These are phyloP conservation scores for Xylophagus ater DNA, from an alignment of 2,888 invertebrate genomes.

Conservation along the genomic window DNA sequence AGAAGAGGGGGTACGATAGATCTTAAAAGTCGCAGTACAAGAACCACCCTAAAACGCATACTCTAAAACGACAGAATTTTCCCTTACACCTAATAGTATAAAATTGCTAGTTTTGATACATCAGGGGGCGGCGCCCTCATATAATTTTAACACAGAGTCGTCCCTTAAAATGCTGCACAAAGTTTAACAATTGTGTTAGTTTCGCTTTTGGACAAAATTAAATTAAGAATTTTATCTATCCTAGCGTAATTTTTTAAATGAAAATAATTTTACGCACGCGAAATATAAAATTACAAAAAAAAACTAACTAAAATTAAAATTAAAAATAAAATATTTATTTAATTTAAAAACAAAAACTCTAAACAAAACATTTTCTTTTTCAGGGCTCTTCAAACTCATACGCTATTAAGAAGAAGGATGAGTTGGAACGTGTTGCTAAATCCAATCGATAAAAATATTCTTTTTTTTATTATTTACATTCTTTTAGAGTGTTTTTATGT, in stretches of 20 bases:
- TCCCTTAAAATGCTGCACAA: constrained; percentile 12
- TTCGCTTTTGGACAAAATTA: constrained; percentile 24
- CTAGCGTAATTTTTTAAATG: constrained; percentile 24
- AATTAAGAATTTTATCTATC: constrained; percentile 28
- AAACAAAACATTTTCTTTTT: constrained; percentile 18
- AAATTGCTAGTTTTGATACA: too few species aligned
- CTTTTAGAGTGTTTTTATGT: constrained; percentile 5
- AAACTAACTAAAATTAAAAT: too few species aligned
- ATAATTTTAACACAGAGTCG: too few species aligned
- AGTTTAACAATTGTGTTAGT: constrained; percentile 7
- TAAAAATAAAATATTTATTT: too few species aligned
- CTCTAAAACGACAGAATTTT: too few species aligned
- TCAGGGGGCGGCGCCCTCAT: too few species aligned
- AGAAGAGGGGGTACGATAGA: too few species aligned
- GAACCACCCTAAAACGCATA: too few species aligned
- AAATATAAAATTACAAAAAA: too few species aligned
- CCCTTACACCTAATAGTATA: too few species aligned
- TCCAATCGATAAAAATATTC: constrained; percentile 87
- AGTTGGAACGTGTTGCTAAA: constrained; percentile 99
- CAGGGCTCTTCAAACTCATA: constrained; percentile 98
- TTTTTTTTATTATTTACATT: constrained; percentile 18
- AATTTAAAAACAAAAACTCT: not conserved
- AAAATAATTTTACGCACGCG: constrained; percentile 16
- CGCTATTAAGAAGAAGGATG: constrained; percentile 99
- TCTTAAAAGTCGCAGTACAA: too few species aligned